Evolutionary conservation across 2,797 vertebrate species (phyloP).

Genomic region (Myotis planiceps): DNA sequence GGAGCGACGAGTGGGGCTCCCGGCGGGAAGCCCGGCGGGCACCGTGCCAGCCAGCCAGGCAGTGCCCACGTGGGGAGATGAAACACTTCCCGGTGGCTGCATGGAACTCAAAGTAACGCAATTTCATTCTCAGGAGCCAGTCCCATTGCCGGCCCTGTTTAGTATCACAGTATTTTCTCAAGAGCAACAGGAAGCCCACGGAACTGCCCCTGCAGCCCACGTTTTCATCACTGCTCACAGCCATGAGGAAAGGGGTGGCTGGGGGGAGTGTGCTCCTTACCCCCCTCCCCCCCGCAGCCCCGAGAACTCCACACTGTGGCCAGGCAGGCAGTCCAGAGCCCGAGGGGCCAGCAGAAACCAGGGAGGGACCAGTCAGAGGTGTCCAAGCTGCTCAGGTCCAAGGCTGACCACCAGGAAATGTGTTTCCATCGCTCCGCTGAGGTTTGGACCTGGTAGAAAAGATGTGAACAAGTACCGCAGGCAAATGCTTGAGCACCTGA

Average conservation of each 20-base stretch:
- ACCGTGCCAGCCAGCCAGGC: background rate
- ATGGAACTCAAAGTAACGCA: conserved; percentile 64
- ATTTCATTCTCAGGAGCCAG: conserved; percentile 78
- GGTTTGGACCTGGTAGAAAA: background rate
- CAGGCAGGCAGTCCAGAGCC: background rate
- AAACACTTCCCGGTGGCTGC: conserved; percentile 9
- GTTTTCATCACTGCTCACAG: conserved; percentile 63
- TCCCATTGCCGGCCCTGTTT: conserved; percentile 76
- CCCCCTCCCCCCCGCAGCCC: no score
- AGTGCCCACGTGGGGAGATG: background rate
- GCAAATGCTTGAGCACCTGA: background rate
- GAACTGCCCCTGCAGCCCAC: conserved; percentile 63
- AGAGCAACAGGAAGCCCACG: conserved; percentile 76
- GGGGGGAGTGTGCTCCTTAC: conserved; percentile 22
- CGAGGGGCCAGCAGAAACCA: background rate
- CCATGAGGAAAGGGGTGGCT: background rate
- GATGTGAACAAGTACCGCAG: background rate
- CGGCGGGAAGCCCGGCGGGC: rapidly evolving
- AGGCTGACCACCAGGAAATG: background rate
- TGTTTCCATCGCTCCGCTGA: background rate
- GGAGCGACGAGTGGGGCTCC: background rate
- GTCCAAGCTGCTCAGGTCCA: background rate
- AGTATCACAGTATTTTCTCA: conserved; percentile 81
- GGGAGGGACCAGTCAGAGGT: no score
- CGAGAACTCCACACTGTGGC: rapidly evolving